A percentile compares a stretch with the other conserved stretches of the same genome.
phyloP scores from a whole-genome alignment of 2,888 invertebrate genomes.

The Rotaria socialis region DNA sequence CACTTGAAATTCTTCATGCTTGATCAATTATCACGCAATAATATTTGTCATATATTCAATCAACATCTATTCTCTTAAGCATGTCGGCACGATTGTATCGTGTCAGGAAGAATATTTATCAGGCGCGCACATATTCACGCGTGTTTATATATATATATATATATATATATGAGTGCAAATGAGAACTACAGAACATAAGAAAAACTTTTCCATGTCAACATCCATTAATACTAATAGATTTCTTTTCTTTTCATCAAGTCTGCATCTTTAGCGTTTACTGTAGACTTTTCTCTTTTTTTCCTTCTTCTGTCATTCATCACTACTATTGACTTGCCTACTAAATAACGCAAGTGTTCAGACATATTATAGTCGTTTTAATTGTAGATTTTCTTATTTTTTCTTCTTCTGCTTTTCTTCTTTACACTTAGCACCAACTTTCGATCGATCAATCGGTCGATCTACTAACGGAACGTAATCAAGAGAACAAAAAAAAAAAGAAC shows the following conservation, averaged over 20 bases:
- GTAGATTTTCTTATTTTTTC: too few relatives aligned
- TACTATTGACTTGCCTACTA: neutral
- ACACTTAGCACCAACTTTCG: neutral
- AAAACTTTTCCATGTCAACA: neutral
- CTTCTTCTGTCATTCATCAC: neutral
- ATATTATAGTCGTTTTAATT: neutral
- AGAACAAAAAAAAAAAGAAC: neutral
- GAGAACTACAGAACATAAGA: constrained; percentile 9
- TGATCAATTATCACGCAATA: neutral
- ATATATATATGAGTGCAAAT: neutral
- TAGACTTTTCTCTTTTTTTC: neutral
- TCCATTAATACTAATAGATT: constrained; percentile 1
- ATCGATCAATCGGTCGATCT: neutral
- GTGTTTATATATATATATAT: neutral
- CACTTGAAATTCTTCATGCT: neutral
- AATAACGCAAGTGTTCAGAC: neutral
- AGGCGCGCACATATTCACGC: neutral
- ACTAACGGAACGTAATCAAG: neutral
- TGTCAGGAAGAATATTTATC: constrained; percentile 6
- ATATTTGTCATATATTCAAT: neutral
- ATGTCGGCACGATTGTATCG: neutral
- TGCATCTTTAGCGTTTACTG: neutral
- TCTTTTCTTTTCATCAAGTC: neutral
- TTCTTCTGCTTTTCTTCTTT: neutral
- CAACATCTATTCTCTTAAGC: neutral